Evolutionary conservation across 2,113 vertebrate species (phyloP).

Genomic region (Ivindomyrus marchei): DNA sequence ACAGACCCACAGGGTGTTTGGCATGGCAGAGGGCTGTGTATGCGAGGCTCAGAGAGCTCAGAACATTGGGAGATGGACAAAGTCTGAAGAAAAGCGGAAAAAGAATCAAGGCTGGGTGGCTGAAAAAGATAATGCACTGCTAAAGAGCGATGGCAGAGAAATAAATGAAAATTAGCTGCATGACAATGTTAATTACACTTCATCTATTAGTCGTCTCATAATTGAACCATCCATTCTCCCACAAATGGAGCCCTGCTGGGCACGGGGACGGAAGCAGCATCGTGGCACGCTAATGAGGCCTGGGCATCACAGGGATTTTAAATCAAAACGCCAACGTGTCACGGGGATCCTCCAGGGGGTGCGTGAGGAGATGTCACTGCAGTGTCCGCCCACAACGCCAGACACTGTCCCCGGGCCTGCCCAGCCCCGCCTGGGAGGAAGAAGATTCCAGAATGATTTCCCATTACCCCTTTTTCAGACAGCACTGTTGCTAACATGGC

Average conservation of each 20-base stretch:
- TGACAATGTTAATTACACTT: slow-evolving; percentile 65
- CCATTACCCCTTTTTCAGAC: not conserved
- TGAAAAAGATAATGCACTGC: slow-evolving; percentile 28
- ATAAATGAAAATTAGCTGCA: slow-evolving; percentile 62
- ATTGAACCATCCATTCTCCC: slow-evolving; percentile 54
- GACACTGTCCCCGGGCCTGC: not conserved
- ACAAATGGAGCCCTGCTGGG: slow-evolving; percentile 23
- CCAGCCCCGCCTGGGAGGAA: not conserved
- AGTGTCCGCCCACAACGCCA: not conserved
- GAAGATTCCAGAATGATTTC: not conserved
- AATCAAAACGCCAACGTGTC: slow-evolving; percentile 16
- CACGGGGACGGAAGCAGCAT: slow-evolving; percentile 10
- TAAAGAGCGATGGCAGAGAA: slow-evolving; percentile 47
- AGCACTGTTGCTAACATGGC: not conserved
- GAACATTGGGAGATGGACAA: not conserved
- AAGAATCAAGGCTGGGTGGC: slow-evolving; percentile 16
- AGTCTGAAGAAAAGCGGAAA: slow-evolving; percentile 24
- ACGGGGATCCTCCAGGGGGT: not conserved
- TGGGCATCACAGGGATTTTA: slow-evolving; percentile 14
- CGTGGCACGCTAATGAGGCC: slow-evolving; percentile 15
- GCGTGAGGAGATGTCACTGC: not conserved
- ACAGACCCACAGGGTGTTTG: not conserved
- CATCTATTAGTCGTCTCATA: slow-evolving; percentile 51
- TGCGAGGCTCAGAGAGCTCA: not conserved
- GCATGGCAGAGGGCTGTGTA: not conserved